phyloP scores from a whole-genome alignment of 1,140 invertebrate genomes.

The Teleogryllus occipitalis region DNA sequence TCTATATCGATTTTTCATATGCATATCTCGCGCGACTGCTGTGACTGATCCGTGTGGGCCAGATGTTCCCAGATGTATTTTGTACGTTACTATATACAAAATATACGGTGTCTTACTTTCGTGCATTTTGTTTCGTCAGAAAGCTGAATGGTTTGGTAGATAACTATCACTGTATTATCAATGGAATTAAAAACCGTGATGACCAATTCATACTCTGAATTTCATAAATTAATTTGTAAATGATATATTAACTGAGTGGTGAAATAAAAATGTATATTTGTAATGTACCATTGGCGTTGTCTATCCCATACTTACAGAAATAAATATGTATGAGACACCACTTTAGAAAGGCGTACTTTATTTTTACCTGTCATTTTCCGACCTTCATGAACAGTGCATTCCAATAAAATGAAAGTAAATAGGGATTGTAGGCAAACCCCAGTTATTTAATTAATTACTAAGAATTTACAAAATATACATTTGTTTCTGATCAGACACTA shows the following conservation, averaged over 20 bases:
- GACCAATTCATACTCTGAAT: background rate
- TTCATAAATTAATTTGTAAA: constrained; percentile 2
- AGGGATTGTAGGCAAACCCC: too few relatives aligned
- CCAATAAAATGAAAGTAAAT: too few relatives aligned
- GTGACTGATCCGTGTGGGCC: background rate
- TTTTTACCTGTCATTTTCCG: too few relatives aligned
- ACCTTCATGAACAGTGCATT: too few relatives aligned
- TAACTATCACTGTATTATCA: background rate
- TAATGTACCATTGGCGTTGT: background rate
- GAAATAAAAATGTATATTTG: background rate
- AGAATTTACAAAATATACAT: too few relatives aligned
- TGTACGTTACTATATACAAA: background rate
- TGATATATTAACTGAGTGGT: background rate
- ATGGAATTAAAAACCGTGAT: background rate
- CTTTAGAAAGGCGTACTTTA: background rate
- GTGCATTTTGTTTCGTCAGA: background rate
- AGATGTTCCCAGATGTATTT: background rate
- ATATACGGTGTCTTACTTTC: background rate
- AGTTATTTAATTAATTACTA: too few relatives aligned
- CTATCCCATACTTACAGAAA: background rate
- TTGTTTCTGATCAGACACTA: too few relatives aligned
- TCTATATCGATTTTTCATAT: background rate
- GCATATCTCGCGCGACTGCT: background rate
- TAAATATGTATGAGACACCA: background rate
- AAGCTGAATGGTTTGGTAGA: background rate